Base-by-base conservation (phyloP, 2,888 invertebrate species). In the Amblyjoppa fuscipennis region DNA sequence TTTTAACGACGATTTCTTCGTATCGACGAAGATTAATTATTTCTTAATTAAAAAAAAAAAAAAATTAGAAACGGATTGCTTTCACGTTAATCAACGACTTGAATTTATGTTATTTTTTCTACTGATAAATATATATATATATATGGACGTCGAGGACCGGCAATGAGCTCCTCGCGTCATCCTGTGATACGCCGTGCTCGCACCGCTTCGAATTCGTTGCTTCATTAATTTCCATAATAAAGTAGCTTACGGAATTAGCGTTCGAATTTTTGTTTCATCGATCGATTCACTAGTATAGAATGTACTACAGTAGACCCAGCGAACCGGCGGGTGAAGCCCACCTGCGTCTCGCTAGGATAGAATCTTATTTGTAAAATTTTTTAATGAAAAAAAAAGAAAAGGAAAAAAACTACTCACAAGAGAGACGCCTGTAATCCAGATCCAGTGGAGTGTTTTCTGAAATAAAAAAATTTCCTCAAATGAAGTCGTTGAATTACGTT, bases 391-490 rank as follows among this genome's bases (percentile, higher is more conserved):
- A 45, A 76, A 45, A 49, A 68, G 45, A 70, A 66, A 68, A 53
- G 70, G 59, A 4, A 73, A 77, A 81, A 73, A 81, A 73, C 51
- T 68, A 51, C 31, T 61, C 28, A 31, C 69, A 73, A 84, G 16
- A 71, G 68, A 83, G 9, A 83, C 82, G 78, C 85, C 71, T 85
- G 85, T 85, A 85, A 80, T 77, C 68, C 75, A 77, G 80, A 85
- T 68, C 61, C 73, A 66, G 28, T 64, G 79, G 53, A 81, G 38
- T 81, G 80, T 87, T 45, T 45, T 83, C 45, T 83, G 77, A 83
- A 87, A 87, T 86, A 86, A 87, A 81, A 81, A 81, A 83, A 80
- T 80, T 84, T 82, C 75, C 84, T 84, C 83, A 84, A 83, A 81
- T 59, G 49, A 77, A 82, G 77, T 73, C 66, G 61, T 83, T 83